Evolutionary conservation across 1,140 invertebrate genomes (phyloP).

Genomic region (Episyrphus balteatus): DNA sequence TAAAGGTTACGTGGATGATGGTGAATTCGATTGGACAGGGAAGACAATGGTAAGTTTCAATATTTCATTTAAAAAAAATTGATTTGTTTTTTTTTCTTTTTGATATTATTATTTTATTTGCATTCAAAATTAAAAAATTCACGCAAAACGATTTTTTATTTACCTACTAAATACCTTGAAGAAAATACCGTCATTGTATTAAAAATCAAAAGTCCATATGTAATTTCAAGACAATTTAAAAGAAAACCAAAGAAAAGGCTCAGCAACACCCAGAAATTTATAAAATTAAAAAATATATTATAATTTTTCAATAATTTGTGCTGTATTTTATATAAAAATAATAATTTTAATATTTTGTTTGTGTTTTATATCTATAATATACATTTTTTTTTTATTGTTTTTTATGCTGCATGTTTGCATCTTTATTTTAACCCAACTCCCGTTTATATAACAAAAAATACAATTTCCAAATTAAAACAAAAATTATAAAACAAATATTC

Average conservation of each 20-base stretch:
- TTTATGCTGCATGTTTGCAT: slow-evolving; percentile 3
- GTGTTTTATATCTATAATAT: neutral
- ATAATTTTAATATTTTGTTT: too few relatives aligned
- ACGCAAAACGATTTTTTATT: neutral
- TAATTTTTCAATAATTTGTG: too few relatives aligned
- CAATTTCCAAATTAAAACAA: neutral
- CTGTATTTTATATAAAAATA: too few relatives aligned
- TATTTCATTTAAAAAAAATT: slow-evolving; percentile 1
- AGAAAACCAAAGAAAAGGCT: too few relatives aligned
- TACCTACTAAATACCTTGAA: neutral
- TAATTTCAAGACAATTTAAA: too few relatives aligned
- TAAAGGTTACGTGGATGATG: slow-evolving; percentile 86
- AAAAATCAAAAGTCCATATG: neutral
- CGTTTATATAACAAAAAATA: neutral
- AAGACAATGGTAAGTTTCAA: slow-evolving; percentile 71
- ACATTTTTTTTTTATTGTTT: slow-evolving; percentile 1
- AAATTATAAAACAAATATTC: neutral
- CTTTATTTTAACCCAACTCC: neutral
- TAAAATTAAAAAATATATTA: too few relatives aligned
- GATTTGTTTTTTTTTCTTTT: neutral
- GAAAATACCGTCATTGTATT: too few relatives aligned
- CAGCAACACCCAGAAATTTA: too few relatives aligned
- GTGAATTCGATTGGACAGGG: slow-evolving; percentile 97
- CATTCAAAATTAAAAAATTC: neutral
- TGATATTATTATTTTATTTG: neutral